Evolutionary conservation across 2,888 invertebrate genomes (phyloP).

Genomic region (Choristoneura rosaceana): DNA sequence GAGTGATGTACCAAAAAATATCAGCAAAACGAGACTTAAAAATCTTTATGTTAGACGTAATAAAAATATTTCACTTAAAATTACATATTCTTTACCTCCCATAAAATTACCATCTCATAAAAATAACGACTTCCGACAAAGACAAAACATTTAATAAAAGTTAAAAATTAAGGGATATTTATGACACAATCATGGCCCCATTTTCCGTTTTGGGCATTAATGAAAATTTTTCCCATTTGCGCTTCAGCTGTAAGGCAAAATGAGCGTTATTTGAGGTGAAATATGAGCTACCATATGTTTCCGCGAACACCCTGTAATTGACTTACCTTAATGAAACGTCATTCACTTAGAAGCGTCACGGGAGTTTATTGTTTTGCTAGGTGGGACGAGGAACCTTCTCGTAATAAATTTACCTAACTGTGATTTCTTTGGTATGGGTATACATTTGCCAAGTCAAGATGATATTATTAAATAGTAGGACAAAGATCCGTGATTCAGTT

Average conservation of each 20-base stretch:
- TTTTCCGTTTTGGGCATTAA: conserved; percentile 59
- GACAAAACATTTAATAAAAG: conserved; percentile 43
- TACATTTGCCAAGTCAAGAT: too few relatives aligned
- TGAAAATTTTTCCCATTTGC: conserved; percentile 62
- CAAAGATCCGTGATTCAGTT: too few relatives aligned
- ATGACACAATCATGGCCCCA: conserved; percentile 56
- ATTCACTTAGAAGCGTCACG: conserved; percentile 48
- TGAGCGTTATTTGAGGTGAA: conserved; percentile 66
- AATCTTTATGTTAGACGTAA: background rate
- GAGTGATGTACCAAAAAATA: too few relatives aligned
- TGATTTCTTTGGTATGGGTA: too few relatives aligned
- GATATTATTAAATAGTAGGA: too few relatives aligned
- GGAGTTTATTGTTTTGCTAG: background rate
- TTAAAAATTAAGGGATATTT: conserved; percentile 50
- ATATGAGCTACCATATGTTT: conserved; percentile 67
- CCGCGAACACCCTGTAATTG: conserved; percentile 58
- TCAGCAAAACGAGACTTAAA: too few relatives aligned
- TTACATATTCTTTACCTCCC: conserved; percentile 15
- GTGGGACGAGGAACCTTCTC: too few relatives aligned
- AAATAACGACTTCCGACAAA: conserved; percentile 39
- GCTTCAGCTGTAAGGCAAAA: conserved; percentile 56
- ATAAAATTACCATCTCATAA: conserved; percentile 41
- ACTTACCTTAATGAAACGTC: conserved; percentile 69
- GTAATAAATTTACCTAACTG: too few relatives aligned
- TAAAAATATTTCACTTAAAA: conserved; percentile 6